Evolutionary conservation across 2,888 invertebrate species (phyloP), one percentile per base, ranked within the genome.

Genomic region (Pristionchus japonicus): DNA sequence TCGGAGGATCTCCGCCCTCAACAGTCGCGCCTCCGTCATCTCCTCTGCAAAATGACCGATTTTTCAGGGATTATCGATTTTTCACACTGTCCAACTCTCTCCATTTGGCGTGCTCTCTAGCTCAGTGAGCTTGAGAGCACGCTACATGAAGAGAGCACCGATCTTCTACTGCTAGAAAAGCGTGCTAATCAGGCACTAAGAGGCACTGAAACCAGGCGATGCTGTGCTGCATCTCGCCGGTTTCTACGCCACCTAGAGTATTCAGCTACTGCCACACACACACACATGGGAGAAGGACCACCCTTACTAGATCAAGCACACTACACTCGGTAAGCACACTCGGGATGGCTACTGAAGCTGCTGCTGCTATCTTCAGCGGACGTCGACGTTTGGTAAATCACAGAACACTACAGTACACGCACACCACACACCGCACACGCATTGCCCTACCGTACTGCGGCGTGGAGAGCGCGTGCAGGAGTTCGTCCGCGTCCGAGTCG

Each of bases 1-100:
- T 31, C 23, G 17, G 9, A 89, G 86, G 9, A 90, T 86, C 15
- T 90, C 89, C 17, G 52, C 57, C 13, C 90, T 49, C 43, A 90
- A 64, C 34, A 74, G 47, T 20, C 89, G 88, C 31, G 89, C 88
- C 82, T 90, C 90, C 20, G 67, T 27, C 34, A 87, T 77, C 82
- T 90, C 90, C 17, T 87, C 49, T 77, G 80, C 43, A 74, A 74
- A 70, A 37, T 37, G 23, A 70, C 20, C 37, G 20, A 37, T 34
- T 70, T 70, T 70, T 70, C 70, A 15, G 4, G 17, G 17, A 70
- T 37, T 37, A 70, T 70, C 70, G 70, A 37, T 70, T 70, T 61
- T 61, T 61, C n/a, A 1, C 17, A 2, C 0, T 7, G 20, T 52
- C 52, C 23, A 61, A 27, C 27, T 61, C 61, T 61, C 61, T 61